phyloP scores from a whole-genome alignment of 2,888 invertebrate genomes.

The Tetheella fluctuosa region DNA sequence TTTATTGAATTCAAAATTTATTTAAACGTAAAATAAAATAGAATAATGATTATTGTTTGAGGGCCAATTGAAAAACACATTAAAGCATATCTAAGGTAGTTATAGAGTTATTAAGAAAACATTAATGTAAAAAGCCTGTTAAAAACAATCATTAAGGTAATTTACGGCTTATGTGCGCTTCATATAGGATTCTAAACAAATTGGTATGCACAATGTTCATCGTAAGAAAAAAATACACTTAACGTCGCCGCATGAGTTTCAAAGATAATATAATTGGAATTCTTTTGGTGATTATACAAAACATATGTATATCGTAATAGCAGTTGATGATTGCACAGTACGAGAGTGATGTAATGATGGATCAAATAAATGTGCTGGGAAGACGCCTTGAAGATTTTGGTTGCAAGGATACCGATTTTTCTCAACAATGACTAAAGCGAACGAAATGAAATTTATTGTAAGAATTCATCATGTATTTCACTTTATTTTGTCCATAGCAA shows the following conservation, averaged over 20 bases:
- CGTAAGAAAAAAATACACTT: not conserved
- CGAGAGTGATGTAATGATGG: too few relatives aligned
- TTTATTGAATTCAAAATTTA: too few relatives aligned
- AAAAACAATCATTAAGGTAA: constrained; percentile 38
- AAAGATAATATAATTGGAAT: constrained; percentile 26
- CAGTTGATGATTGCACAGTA: not conserved
- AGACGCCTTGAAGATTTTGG: too few relatives aligned
- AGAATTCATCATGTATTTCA: too few relatives aligned
- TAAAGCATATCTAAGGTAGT: not conserved
- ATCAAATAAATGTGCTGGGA: too few relatives aligned
- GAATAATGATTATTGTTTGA: too few relatives aligned
- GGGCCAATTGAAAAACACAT: too few relatives aligned
- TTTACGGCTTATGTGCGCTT: constrained; percentile 16
- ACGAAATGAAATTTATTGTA: too few relatives aligned
- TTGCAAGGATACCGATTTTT: too few relatives aligned
- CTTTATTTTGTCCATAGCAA: too few relatives aligned
- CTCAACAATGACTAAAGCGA: too few relatives aligned
- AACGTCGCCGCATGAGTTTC: constrained; percentile 8
- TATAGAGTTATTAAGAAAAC: not conserved
- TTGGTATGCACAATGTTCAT: not conserved
- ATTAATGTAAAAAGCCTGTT: constrained; percentile 36
- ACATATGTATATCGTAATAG: not conserved
- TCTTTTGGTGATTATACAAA: constrained; percentile 11
- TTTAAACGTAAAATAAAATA: too few relatives aligned
- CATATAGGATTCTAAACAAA: constrained; percentile 4